Evolutionary conservation across 1,140 invertebrate species (phyloP).

Genomic region (Caenorhabditis brenneri): DNA sequence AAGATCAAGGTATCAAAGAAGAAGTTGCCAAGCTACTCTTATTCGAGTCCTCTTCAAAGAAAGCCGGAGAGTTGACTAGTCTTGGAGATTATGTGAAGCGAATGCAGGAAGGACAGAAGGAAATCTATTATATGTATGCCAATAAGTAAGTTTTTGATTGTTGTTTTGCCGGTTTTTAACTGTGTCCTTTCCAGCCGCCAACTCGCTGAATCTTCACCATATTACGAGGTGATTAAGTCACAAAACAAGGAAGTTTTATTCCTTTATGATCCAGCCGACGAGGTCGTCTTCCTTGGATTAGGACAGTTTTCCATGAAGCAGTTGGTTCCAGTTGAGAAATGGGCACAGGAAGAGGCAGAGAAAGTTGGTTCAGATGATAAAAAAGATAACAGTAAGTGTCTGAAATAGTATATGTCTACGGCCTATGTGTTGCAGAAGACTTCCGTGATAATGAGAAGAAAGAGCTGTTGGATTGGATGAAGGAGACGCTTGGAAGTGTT

Average conservation of each 20-base stretch:
- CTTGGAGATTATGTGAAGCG: conserved; percentile 82
- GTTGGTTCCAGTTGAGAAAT: conserved; percentile 89
- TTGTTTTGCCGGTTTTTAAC: no score
- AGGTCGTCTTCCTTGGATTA: conserved; percentile 88
- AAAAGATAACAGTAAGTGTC: conserved; percentile 70
- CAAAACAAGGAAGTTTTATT: conserved; percentile 88
- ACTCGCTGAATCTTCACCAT: conserved; percentile 89
- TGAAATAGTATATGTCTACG: no score
- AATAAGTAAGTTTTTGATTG: conserved; percentile 77
- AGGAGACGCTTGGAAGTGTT: conserved; percentile 77
- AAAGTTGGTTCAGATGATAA: conserved; percentile 74
- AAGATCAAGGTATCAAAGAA: conserved; percentile 84
- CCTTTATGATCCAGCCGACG: conserved; percentile 93
- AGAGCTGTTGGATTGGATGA: conserved; percentile 81
- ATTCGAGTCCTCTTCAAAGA: conserved; percentile 86
- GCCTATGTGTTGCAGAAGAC: conserved; percentile 71
- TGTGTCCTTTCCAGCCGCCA: conserved; percentile 81
- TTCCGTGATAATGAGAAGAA: conserved; percentile 79
- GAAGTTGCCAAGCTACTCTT: conserved; percentile 86
- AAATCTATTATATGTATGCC: conserved; percentile 90
- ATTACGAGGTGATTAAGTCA: conserved; percentile 86
- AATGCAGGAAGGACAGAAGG: conserved; percentile 81
- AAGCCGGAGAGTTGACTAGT: conserved; percentile 80
- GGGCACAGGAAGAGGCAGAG: conserved; percentile 79
- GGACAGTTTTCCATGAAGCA: conserved; percentile 81